A percentile compares a stretch with the other conserved stretches of the same genome.
phyloP scores from a whole-genome alignment of 2,797 vertebrate genomes.

The Rhyacichthys aspro region DNA sequence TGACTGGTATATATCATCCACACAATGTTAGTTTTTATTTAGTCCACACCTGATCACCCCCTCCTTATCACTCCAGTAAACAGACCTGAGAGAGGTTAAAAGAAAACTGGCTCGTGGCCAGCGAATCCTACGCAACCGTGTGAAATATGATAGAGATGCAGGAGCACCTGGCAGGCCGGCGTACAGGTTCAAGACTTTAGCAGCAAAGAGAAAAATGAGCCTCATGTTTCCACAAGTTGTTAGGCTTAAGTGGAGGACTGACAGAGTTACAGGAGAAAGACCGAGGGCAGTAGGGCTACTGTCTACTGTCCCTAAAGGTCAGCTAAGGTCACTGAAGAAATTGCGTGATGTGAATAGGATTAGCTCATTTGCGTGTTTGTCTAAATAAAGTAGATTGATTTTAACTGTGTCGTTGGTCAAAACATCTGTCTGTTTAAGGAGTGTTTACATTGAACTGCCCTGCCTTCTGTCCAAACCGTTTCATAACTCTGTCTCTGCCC shows the following conservation, averaged over 20 bases:
- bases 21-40: no score
- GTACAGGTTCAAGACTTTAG: slow-evolving; percentile 58
- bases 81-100: slow-evolving; percentile 29
- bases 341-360: slow-evolving; percentile 4
- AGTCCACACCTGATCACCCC: background rate
- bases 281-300: background rate
- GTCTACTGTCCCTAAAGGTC: slow-evolving; percentile 10
- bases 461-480: slow-evolving; percentile 56
- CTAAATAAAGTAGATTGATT: slow-evolving; percentile 14
- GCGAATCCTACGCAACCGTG: slow-evolving; percentile 43
- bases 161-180: slow-evolving; percentile 53
- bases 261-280: slow-evolving; percentile 11
- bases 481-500: slow-evolving; percentile 44
- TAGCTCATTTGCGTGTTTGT: slow-evolving; percentile 11
- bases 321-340: slow-evolving; percentile 4
- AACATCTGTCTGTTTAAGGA: slow-evolving; percentile 51
- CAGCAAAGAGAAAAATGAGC: slow-evolving; percentile 61
- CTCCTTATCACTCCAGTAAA: slow-evolving; percentile 12
- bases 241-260: slow-evolving; percentile 11
- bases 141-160: slow-evolving; percentile 65
- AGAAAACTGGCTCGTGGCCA: slow-evolving; percentile 42
- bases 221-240: slow-evolving; percentile 31
- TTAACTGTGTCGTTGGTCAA: slow-evolving; percentile 12
- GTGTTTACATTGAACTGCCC: slow-evolving; percentile 33
- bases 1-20: background rate